These are phyloP conservation scores for Pogonus chalceus DNA, from an alignment of 1,140 invertebrate species.

Conservation along the genomic window DNA sequence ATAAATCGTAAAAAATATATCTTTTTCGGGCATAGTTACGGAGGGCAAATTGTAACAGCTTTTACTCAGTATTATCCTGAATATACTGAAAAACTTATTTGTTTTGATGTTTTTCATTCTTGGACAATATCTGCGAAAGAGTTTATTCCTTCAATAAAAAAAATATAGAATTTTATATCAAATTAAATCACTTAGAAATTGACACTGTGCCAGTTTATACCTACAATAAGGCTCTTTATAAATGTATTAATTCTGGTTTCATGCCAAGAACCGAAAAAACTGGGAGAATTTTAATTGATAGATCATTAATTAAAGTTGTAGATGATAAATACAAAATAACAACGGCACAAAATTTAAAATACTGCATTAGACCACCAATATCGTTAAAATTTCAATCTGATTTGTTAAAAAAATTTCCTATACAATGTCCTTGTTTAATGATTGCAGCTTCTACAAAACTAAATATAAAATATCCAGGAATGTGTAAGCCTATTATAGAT, in stretches of 20 bases:
- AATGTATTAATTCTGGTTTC: slow-evolving; percentile 11
- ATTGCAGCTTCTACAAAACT: slow-evolving; percentile 17
- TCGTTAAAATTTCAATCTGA: neutral
- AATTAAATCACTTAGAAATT: too few species aligned
- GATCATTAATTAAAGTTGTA: slow-evolving; percentile 30
- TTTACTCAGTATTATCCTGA: slow-evolving; percentile 36
- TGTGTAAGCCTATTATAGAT: neutral
- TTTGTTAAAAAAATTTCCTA: slow-evolving; percentile 15
- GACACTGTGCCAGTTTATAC: neutral
- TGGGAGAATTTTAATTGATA: slow-evolving; percentile 36
- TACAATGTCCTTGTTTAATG: slow-evolving; percentile 20
- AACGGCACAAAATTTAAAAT: slow-evolving; percentile 2
- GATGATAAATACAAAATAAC: slow-evolving; percentile 24
- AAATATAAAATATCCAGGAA: neutral
- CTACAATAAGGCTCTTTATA: neutral
- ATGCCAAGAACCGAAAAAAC: slow-evolving; percentile 33
- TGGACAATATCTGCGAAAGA: too few species aligned
- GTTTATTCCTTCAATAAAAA: too few species aligned
- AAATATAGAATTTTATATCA: too few species aligned
- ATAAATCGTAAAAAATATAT: slow-evolving; percentile 44
- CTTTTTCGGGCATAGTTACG: slow-evolving; percentile 45
- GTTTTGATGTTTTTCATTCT: neutral
- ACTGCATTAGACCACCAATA: neutral
- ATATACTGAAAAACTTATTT: slow-evolving; percentile 35
- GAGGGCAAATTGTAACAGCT: slow-evolving; percentile 33